Evolutionary conservation across 1,140 invertebrate species (phyloP), one percentile per base, ranked within the genome.

Genomic region (Diploscapter pachys): DNA sequence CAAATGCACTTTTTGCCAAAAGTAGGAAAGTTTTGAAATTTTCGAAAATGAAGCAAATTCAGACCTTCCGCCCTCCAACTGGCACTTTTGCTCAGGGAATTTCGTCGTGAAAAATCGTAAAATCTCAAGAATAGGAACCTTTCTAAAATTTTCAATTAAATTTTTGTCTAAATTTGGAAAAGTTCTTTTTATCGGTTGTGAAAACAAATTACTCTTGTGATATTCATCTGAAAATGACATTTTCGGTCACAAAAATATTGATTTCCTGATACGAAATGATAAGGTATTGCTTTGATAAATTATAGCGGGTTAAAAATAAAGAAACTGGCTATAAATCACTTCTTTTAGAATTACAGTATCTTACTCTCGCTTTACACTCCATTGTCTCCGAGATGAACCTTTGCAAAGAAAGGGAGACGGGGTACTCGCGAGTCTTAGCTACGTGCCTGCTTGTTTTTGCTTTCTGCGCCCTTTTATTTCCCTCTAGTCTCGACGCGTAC

Each of bases 1-100:
- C 84, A 84, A 79, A 80, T 85, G 71, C 80, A 83, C 66, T 84
- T 84, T 72, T 64, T 84, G 8, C 83, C 83, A 9, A 83, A 80
- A 54, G 80, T 79, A 64, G 53, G 51, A 6, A 13, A 52, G 6
- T 68, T 68, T 53, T 54, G 2, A n/a, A n/a, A 5, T 9, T 2
- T 50, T 48, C 1, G 6, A 52, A 48, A 54, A 52, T 8, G 6
- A 52, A n/a, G 53, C 6, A 48, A 9, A 13, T 64, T 68, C 52
- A 72, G 71, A 11, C 70, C n/a, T 80, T 85, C 57, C 77, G 83
- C 50, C 84, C 84, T 51, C 82, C 84, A 48, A 55, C 68, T 5
- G 83, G 84, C 11, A 84, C 83, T 8, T 84, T 79, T 64, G 61
- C 79, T 3, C 79, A 82, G 31, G 76, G 77, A 57, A 72, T 82